Evolutionary conservation across 2,113 vertebrate species (phyloP), one percentile per base, ranked within the genome.

Genomic region (Emydura subglobosa): DNA sequence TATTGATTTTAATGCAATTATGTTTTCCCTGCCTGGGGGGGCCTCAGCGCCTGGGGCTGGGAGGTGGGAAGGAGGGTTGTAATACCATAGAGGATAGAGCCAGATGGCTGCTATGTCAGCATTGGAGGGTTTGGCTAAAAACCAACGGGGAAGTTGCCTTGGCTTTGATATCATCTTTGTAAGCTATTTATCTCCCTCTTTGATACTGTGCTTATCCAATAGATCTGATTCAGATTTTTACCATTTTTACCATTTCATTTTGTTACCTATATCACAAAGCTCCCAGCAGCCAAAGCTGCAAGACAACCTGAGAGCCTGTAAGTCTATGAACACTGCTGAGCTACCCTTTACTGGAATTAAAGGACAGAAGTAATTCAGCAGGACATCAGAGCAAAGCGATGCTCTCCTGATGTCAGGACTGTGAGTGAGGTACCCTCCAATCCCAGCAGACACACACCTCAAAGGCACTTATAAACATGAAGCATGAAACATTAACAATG

Each of bases 81-180:
- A 85, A 42, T 86, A 91, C 93, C 93, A 51, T 11, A 61, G 93
- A 96, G 96, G 59, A 88, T 91, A 93, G 55, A 94, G 97, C 91
- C 97, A 98, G 97, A 97, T 98, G 98, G 96, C 57, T 78, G 87
- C 88, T 81, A 81, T 11, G 13, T 13, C 89, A 97, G 83, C 88
- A 97, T 96, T 87, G 89, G 92, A 97, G 96, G 96, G 95, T 92
- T 82, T 95, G 97, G 96, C 96, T 92, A 94, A 95, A 97, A 96
- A 92, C 55, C 89, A 92, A 85, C 27, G 87, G 29, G 94, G 89
- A 96, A 97, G 97, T 97, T 94, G 76, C 86, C 87, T 97, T 93
- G 95, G 79, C 83, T 95, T 78, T 88, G 83, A 86, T 87, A 94
- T 88, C 82, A 91, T 94, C 88, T 89, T 96, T 96, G 51, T 90